These are phyloP conservation scores for Parnassius glacialis DNA, from an alignment of 2,888 invertebrate species.

Conservation along the genomic window DNA sequence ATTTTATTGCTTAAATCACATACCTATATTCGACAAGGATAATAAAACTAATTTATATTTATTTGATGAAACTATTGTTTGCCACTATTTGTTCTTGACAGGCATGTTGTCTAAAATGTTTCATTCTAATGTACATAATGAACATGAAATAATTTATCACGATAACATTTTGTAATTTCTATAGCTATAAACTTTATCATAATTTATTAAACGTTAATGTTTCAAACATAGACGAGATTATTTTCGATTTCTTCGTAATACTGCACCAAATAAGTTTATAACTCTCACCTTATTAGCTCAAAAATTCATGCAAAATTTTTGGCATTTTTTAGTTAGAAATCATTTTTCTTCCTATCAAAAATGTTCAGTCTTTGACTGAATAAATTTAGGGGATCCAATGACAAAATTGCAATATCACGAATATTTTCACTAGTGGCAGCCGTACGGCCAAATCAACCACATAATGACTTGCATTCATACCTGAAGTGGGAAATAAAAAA, in stretches of 20 bases:
- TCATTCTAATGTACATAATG: too few species aligned
- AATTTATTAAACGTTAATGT: too few species aligned
- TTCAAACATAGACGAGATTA: too few species aligned
- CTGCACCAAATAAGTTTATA: constrained; percentile 17
- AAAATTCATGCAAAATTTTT: neutral
- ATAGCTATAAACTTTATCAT: too few species aligned
- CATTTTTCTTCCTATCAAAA: neutral
- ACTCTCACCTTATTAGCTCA: constrained; percentile 1
- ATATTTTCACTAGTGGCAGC: constrained; percentile 47
- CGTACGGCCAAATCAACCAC: constrained; percentile 62
- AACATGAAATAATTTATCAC: too few species aligned
- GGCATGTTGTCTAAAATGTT: too few species aligned
- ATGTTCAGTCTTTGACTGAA: constrained; percentile 9
- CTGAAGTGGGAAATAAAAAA: constrained; percentile 57
- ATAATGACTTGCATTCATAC: constrained; percentile 77
- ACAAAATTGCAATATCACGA: constrained; percentile 61
- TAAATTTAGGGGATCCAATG: constrained; percentile 23
- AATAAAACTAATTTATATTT: too few species aligned
- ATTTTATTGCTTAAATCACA: too few species aligned
- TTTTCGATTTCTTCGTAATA: constrained; percentile 1
- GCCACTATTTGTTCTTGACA: too few species aligned
- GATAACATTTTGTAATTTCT: too few species aligned
- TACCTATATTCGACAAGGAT: too few species aligned
- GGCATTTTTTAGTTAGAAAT: neutral
- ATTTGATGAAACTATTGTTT: too few species aligned